Conservation (phyloP, 1,140 invertebrate genomes). For the Drosophila teissieri region DNA sequence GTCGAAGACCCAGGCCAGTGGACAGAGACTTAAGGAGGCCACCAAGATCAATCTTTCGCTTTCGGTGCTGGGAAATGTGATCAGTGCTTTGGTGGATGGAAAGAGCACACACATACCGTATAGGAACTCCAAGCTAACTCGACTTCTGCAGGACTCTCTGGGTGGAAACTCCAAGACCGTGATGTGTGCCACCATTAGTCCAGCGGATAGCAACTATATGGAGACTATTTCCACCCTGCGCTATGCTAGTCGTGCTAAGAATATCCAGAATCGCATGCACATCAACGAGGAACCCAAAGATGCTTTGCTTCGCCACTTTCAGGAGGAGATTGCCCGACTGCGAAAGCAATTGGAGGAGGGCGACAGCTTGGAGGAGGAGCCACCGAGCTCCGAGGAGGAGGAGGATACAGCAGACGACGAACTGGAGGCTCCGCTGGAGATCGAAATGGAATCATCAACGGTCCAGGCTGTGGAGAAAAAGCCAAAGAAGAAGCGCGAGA, state of each 20-base stretch:
- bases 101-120: slow-evolving; percentile 98
- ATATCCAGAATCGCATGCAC: slow-evolving; percentile 97
- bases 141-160: slow-evolving; percentile 96
- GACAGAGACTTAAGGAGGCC: slow-evolving; percentile 95
- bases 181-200: slow-evolving; percentile 98
- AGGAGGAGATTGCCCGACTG: slow-evolving; percentile 97
- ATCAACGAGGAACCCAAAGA: slow-evolving; percentile 99
- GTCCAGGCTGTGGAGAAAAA: slow-evolving; percentile 77
- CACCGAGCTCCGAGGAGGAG: slow-evolving; percentile 72
- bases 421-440: slow-evolving; percentile 80
- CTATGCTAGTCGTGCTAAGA: slow-evolving; percentile 98
- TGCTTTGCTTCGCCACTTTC: slow-evolving; percentile 96
- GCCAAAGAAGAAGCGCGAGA: slow-evolving; percentile 86
- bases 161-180: slow-evolving; percentile 98
- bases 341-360: slow-evolving; percentile 92
- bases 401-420: slow-evolving; percentile 69
- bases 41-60: slow-evolving; percentile 98
- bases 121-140: slow-evolving; percentile 96
- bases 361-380: slow-evolving; percentile 76
- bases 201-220: slow-evolving; percentile 98
- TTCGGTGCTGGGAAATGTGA: slow-evolving; percentile 97
- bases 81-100: slow-evolving; percentile 96
- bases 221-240: slow-evolving; percentile 98
- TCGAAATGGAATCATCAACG: slow-evolving; percentile 84
- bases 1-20: slow-evolving; percentile 95